phyloP scores from a whole-genome alignment of 2,113 vertebrate genomes.

The Hemichromis elongatus region DNA sequence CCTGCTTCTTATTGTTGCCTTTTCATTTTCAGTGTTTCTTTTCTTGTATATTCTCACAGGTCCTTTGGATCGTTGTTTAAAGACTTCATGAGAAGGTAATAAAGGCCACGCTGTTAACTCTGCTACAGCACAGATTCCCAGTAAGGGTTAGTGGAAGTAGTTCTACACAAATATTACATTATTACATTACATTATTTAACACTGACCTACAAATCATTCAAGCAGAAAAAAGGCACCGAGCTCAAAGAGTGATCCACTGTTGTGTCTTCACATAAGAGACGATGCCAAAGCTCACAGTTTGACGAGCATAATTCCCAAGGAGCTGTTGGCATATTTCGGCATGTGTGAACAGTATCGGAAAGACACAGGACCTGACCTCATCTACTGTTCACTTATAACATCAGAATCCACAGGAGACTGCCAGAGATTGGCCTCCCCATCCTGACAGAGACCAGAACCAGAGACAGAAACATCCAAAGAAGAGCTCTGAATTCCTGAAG shows the following conservation, averaged over 20 bases:
- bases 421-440: background rate
- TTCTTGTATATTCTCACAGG: background rate
- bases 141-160: background rate
- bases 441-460: background rate
- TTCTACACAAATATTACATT: no score
- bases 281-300: background rate
- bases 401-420: background rate
- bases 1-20: background rate
- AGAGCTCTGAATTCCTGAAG: background rate
- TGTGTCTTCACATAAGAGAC: background rate
- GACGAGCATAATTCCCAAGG: background rate
- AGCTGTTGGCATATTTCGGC: background rate
- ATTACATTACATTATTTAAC: no score
- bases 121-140: background rate
- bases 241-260: background rate
- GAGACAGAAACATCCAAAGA: background rate
- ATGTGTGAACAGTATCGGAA: background rate
- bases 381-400: background rate
- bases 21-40: background rate
- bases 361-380: background rate
- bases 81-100: slow-evolving; percentile 2
- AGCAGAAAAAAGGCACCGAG: background rate
- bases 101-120: background rate
- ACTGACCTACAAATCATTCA: background rate
- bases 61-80: background rate